A percentile compares a stretch with the other conserved stretches of the same genome.
phyloP scores from a whole-genome alignment of 2,888 invertebrate species.

The Andrena trimmerana region DNA sequence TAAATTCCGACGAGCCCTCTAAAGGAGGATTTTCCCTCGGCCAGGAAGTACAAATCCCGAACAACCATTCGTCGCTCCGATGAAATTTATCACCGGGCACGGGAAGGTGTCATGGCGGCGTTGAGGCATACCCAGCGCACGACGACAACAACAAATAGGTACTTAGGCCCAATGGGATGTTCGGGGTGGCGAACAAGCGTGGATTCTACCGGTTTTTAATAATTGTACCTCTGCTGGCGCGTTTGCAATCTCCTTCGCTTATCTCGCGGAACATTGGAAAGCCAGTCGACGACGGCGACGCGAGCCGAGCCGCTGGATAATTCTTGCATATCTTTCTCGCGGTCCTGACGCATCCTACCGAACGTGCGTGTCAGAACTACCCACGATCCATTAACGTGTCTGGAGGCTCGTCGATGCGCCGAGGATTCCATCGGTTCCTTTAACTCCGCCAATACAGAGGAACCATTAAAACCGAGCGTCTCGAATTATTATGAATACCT shows the following conservation, averaged over 20 bases:
- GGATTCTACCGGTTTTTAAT: constrained; percentile 75
- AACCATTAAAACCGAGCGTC: constrained; percentile 43
- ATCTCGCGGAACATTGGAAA: constrained; percentile 65
- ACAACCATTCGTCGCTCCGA: constrained; percentile 66
- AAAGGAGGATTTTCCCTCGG: constrained; percentile 52
- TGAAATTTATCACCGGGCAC: constrained; percentile 72
- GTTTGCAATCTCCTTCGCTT: constrained; percentile 51
- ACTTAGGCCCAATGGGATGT: constrained; percentile 71
- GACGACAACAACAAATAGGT: constrained; percentile 75
- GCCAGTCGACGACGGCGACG: constrained; percentile 48
- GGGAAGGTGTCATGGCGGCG: constrained; percentile 55
- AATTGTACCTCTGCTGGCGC: constrained; percentile 58
- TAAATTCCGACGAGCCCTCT: constrained; percentile 50
- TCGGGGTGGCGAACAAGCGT: constrained; percentile 65
- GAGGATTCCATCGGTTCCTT: constrained; percentile 56
- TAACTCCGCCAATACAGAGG: constrained; percentile 37
- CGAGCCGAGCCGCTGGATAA: constrained; percentile 54
- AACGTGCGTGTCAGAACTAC: constrained; percentile 43
- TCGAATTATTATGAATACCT: constrained; percentile 56
- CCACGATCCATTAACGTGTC: constrained; percentile 57
- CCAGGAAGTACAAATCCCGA: constrained; percentile 68
- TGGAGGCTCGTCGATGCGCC: constrained; percentile 41
- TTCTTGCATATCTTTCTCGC: constrained; percentile 66
- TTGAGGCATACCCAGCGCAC: constrained; percentile 48
- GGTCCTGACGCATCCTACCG: constrained; percentile 39